Evolutionary conservation across 1,140 invertebrate genomes (phyloP).

Genomic region (Drosophila arawakana): DNA sequence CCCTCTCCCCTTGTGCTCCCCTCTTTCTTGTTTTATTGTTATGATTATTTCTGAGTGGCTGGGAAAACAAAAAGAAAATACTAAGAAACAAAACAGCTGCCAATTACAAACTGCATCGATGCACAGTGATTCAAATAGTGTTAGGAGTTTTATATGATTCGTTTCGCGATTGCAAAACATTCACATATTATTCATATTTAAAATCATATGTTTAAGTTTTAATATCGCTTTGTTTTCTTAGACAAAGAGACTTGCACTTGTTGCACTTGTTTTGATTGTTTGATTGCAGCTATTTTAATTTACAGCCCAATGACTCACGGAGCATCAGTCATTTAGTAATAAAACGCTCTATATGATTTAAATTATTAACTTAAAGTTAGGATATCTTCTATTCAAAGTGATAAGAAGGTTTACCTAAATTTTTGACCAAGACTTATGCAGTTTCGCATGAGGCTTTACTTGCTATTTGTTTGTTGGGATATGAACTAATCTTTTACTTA

Average conservation of each 20-base stretch:
- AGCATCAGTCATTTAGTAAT: too few relatives aligned
- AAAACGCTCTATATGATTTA: too few relatives aligned
- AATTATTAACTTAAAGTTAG: too few relatives aligned
- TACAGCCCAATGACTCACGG: too few relatives aligned
- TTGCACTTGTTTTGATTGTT: background rate
- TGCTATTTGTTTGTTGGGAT: too few relatives aligned
- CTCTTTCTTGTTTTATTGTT: background rate
- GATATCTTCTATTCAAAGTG: too few relatives aligned
- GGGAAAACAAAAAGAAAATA: conserved; percentile 1
- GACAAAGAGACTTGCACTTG: background rate
- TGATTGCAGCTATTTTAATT: too few relatives aligned
- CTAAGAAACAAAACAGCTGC: background rate
- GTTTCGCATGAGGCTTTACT: too few relatives aligned
- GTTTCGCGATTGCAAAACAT: background rate
- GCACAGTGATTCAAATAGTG: conserved; percentile 2
- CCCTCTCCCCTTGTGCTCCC: too few relatives aligned
- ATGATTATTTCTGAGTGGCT: conserved; percentile 3
- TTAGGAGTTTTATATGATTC: background rate
- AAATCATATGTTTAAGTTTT: background rate
- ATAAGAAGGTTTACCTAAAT: too few relatives aligned
- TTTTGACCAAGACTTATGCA: too few relatives aligned
- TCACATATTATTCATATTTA: background rate
- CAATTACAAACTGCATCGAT: conserved; percentile 2
- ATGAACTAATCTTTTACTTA: too few relatives aligned
- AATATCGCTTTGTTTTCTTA: background rate